Conservation (phyloP, 64 coral and sea anemone species). For the Actinia tenebrosa region DNA sequence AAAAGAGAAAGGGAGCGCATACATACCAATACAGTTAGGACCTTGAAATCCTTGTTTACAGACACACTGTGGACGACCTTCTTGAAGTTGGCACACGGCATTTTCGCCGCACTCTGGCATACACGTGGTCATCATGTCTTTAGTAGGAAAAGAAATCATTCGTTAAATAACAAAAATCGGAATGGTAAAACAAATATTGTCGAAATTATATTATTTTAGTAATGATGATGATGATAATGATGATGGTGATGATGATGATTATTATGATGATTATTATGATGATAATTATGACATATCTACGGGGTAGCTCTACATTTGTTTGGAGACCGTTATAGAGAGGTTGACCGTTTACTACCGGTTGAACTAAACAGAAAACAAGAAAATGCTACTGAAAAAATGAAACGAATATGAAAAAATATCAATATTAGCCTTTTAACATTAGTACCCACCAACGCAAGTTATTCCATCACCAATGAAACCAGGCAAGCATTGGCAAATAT, state of each 20-base stretch:
- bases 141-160: neutral
- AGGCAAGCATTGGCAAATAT: neutral
- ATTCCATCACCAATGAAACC: conserved; percentile 37
- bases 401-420: too few species aligned
- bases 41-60: conserved; percentile 46
- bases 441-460: conserved; percentile 3
- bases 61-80: conserved; percentile 28
- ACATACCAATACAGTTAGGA: conserved; percentile 31
- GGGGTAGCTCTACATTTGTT: too few species aligned
- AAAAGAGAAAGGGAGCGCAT: neutral
- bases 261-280: neutral
- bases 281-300: too few species aligned
- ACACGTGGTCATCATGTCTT: conserved; percentile 9
- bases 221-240: too few species aligned
- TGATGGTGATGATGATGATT: too few species aligned
- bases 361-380: too few species aligned
- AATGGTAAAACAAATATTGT: neutral
- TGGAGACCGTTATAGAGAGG: too few species aligned
- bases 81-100: conserved; percentile 18
- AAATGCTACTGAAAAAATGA: too few species aligned
- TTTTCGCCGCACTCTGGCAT: conserved; percentile 32
- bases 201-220: too few species aligned
- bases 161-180: neutral
- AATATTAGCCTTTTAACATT: too few species aligned
- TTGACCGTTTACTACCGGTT: too few species aligned